These are phyloP conservation scores for Drosophila equinoxialis DNA, from an alignment of 1,140 invertebrate species.

Conservation along the genomic window DNA sequence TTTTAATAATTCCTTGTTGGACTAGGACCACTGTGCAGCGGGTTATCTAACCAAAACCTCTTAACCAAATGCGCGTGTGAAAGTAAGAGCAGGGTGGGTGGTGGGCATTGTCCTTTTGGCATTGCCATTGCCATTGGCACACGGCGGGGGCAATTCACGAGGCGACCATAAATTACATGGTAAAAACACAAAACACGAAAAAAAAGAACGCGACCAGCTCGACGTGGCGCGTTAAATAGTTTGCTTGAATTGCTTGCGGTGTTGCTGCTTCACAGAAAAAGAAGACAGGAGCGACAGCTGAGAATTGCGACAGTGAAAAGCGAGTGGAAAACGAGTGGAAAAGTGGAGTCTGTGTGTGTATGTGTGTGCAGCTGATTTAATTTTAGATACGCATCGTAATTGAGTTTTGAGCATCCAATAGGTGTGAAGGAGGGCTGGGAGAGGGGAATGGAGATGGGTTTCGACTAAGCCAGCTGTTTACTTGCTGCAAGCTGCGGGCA, in stretches of 20 bases:
- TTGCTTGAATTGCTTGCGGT: conserved; percentile 20
- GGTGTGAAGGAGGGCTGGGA: neutral
- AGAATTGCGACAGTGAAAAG: neutral
- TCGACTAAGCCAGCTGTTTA: too few species aligned
- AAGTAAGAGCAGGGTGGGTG: neutral
- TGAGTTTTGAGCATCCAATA: conserved; percentile 24
- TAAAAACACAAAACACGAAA: conserved; percentile 33
- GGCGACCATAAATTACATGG: conserved; percentile 54
- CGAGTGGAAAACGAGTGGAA: conserved; percentile 8
- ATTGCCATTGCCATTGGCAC: conserved; percentile 20
- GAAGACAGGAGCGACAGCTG: neutral
- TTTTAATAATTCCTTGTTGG: neutral
- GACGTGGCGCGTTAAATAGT: conserved; percentile 34
- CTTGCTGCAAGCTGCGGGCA: conserved; percentile 1
- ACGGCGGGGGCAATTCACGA: conserved; percentile 29
- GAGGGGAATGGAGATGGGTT: neutral
- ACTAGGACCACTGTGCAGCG: neutral
- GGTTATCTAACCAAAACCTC: conserved; percentile 1
- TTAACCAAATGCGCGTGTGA: conserved; percentile 6
- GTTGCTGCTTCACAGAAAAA: neutral
- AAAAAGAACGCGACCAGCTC: conserved; percentile 6
- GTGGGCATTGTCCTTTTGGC: neutral
- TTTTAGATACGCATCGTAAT: conserved; percentile 62
- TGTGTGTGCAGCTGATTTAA: conserved; percentile 47
- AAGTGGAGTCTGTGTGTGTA: neutral